Evolutionary conservation across 2,888 invertebrate genomes (phyloP).

Genomic region (Apodemia duryi): DNA sequence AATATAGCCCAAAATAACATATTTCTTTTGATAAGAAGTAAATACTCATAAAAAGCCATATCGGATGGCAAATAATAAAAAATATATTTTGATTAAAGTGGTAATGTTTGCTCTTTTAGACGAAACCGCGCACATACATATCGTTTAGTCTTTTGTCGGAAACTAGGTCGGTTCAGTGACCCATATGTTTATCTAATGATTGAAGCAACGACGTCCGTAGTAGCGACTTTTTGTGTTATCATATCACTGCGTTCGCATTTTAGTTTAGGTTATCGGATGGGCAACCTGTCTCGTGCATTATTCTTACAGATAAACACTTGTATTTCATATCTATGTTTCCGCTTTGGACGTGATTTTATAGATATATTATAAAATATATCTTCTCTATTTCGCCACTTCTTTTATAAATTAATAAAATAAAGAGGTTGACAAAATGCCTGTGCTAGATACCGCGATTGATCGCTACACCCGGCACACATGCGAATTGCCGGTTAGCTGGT

Average conservation of each 20-base stretch:
- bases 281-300: constrained; percentile 68
- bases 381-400: too few relatives aligned
- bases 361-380: neutral
- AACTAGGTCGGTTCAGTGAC: constrained; percentile 79
- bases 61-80: neutral
- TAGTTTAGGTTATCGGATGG: constrained; percentile 66
- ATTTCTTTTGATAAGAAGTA: neutral
- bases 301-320: constrained; percentile 35
- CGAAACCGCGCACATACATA: constrained; percentile 54
- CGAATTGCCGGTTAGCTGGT: too few relatives aligned
- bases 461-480: too few relatives aligned
- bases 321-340: constrained; percentile 13
- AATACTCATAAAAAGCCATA: neutral
- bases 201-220: constrained; percentile 54
- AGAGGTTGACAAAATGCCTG: too few relatives aligned
- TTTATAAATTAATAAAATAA: too few relatives aligned
- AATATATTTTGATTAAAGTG: constrained; percentile 40
- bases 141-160: constrained; percentile 39
- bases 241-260: constrained; percentile 63
- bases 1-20: neutral
- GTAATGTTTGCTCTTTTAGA: constrained; percentile 51
- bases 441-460: too few relatives aligned
- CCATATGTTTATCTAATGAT: constrained; percentile 78
- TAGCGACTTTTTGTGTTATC: constrained; percentile 53
- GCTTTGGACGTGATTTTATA: neutral